Base-by-base conservation (phyloP, 2,113 vertebrate species). In the Pagrus major region DNA sequence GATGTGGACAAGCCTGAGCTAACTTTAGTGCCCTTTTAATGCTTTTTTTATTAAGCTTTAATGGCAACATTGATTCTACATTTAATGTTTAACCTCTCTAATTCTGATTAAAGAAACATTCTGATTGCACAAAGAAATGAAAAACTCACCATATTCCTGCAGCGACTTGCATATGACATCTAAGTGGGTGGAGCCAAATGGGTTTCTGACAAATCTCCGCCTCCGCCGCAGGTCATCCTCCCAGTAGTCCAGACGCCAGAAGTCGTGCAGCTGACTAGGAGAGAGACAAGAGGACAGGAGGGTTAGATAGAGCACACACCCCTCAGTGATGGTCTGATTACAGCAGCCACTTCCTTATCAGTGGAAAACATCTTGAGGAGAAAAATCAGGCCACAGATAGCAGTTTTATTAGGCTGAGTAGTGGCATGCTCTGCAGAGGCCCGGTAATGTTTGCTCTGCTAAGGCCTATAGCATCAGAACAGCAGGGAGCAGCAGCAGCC, bases 221-320 rank as follows among this genome's bases (percentile, higher is more conserved):
- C 98, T 94, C 46, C 98, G 94, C 20, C 98, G 96, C 79, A 99
- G 95, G 91, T 99, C 98, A 6, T 99, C 98, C 80, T 99, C 98
- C 98, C 98, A 99, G 93, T 98, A 99, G 93, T 99, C 98, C 79
- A 99, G 95, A 76, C 98, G 97, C 98, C 98, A 99, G 94, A 98
- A 99, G 90, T 99, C 97, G 41, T 97, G 97, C 85, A 96, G 91
- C 86, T 97, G 96, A 92, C 98, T 99, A 86, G 2, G 70, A 67
- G 9, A 67, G 60, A 93, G 66, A 83, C 21, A 78, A 65, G 61
- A 78, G 25, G 25, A 75, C 14, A 77, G 52, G n/a, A 31, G 70
- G 46, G 56, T 90, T 88, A 88, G 86, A 80, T 61, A 76, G 66
- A 73, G 52, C 23, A 23, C 60, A 80, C 58, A 37, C 31, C 39